Evolutionary conservation across 2,113 vertebrate species (phyloP).

Genomic region (Calidris pugnax): DNA sequence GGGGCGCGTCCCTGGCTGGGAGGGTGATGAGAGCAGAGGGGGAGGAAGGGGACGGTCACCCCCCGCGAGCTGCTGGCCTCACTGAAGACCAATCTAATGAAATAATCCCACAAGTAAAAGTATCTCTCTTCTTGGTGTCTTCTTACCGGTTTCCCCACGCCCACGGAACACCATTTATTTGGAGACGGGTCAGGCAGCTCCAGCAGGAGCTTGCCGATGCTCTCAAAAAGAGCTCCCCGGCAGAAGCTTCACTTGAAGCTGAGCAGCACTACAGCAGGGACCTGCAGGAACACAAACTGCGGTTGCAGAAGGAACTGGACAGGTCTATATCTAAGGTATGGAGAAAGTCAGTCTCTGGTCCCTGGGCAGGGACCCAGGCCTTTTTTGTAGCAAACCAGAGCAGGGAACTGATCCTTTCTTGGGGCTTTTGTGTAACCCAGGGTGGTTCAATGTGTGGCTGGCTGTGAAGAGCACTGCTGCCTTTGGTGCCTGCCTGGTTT

Average conservation of each 20-base stretch:
- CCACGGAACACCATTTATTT: background rate
- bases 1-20: too few relatives aligned
- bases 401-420: background rate
- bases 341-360: background rate
- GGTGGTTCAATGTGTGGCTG: background rate
- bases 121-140: background rate
- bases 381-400: background rate
- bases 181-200: constrained; percentile 78
- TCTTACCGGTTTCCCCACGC: background rate
- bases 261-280: constrained; percentile 77
- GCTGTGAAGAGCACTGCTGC: background rate
- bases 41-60: background rate
- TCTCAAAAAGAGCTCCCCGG: constrained; percentile 84
- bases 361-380: background rate
- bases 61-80: background rate
- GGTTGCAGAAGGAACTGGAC: constrained; percentile 79
- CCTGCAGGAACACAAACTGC: constrained; percentile 79
- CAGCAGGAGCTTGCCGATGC: constrained; percentile 84
- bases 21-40: background rate
- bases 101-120: background rate
- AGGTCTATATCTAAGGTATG: constrained; percentile 77
- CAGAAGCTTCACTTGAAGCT: constrained; percentile 83
- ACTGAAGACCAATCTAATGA: background rate
- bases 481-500: background rate
- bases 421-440: background rate